Conservation (phyloP, 2,888 invertebrate species). For the Plebejus argus region DNA sequence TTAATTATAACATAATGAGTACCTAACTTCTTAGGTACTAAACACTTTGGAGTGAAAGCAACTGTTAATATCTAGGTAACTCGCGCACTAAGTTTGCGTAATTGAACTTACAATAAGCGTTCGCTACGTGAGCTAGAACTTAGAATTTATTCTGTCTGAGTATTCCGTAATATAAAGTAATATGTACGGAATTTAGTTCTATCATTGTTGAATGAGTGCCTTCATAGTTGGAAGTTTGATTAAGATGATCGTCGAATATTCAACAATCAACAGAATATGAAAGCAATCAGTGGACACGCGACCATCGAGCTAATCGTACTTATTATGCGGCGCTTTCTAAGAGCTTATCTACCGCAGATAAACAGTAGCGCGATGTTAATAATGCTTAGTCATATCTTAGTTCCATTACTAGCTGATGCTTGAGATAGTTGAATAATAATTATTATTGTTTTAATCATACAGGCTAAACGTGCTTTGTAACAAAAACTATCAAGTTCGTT, state of each 20-base stretch:
- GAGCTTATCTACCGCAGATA: neutral
- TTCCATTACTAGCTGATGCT: neutral
- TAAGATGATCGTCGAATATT: neutral
- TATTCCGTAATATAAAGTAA: neutral
- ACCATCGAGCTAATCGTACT: neutral
- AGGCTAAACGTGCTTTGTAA: neutral
- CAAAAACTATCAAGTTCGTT: neutral
- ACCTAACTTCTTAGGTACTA: neutral
- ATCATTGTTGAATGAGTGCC: neutral
- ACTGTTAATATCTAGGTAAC: constrained; percentile 2
- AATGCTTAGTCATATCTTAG: neutral
- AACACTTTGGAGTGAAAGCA: neutral
- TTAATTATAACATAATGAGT: neutral
- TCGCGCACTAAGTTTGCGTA: neutral
- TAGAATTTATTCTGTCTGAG: constrained; percentile 4
- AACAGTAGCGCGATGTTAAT: neutral
- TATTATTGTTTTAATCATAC: constrained; percentile 1
- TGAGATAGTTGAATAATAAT: neutral
- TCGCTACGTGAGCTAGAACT: neutral
- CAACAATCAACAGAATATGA: neutral
- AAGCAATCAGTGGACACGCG: constrained; percentile 4
- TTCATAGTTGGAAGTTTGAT: constrained; percentile 1
- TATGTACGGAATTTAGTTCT: neutral
- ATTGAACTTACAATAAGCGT: constrained; percentile 11
- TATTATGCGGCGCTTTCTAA: neutral